Evolutionary conservation across 2,888 invertebrate genomes (phyloP).

Genomic region (Leucania comma): DNA sequence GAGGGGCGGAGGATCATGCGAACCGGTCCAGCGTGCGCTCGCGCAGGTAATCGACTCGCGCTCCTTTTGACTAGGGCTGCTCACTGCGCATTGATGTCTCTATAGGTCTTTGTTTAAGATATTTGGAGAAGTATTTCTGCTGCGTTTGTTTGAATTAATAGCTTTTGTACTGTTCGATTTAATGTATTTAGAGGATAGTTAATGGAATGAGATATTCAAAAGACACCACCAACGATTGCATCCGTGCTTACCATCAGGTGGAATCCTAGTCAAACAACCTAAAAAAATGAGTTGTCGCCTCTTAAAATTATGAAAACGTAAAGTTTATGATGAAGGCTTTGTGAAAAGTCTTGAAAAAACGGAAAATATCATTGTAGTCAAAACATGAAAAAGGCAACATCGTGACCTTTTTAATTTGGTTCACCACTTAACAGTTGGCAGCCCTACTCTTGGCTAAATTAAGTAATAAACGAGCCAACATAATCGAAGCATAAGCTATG

Average conservation of each 20-base stretch:
- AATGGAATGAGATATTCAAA: not conserved
- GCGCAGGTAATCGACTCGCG: slow-evolving; percentile 88
- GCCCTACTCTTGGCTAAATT: slow-evolving; percentile 79
- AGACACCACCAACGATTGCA: too few species aligned
- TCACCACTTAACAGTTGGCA: slow-evolving; percentile 62
- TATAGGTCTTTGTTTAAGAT: not conserved
- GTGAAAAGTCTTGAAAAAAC: not conserved
- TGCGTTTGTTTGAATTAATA: not conserved
- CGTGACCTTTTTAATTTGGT: slow-evolving; percentile 43
- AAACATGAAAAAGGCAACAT: slow-evolving; percentile 22
- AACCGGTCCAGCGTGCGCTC: slow-evolving; percentile 86
- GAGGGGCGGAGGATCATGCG: slow-evolving; percentile 75
- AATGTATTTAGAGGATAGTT: not conserved
- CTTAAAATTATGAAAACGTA: not conserved
- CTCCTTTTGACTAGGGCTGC: slow-evolving; percentile 62
- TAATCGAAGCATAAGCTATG: slow-evolving; percentile 78
- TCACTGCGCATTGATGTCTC: slow-evolving; percentile 14
- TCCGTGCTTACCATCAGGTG: too few species aligned
- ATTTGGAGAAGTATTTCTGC: not conserved
- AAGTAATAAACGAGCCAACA: slow-evolving; percentile 86
- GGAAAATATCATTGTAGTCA: slow-evolving; percentile 1
- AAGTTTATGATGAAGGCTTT: not conserved
- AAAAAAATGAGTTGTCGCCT: not conserved
- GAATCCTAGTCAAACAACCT: too few species aligned
- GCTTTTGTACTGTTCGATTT: not conserved